phyloP scores from a whole-genome alignment of 2,888 invertebrate genomes.

The Tubiluchus corallicola region DNA sequence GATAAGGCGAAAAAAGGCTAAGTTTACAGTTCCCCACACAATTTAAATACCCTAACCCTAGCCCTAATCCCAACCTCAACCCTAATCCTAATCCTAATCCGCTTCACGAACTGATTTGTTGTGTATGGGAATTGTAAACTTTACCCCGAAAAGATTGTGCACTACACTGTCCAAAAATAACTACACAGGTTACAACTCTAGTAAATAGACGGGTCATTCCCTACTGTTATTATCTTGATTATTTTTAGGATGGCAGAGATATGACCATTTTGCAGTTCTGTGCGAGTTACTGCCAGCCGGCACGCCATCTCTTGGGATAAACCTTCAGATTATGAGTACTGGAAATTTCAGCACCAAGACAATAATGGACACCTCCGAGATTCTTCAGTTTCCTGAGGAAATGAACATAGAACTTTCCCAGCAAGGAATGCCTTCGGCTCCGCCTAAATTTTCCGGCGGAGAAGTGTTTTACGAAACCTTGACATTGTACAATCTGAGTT shows the following conservation, averaged over 20 bases:
- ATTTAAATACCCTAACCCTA: too few species aligned
- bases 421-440: not conserved
- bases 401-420: not conserved
- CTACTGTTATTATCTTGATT: too few species aligned
- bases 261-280: slow-evolving; percentile 31
- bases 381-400: not conserved
- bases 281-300: slow-evolving; percentile 33
- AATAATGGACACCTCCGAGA: not conserved
- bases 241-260: slow-evolving; percentile 28
- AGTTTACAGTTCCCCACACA: too few species aligned
- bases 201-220: too few species aligned
- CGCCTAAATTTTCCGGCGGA: not conserved
- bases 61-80: too few species aligned
- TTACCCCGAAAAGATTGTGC: too few species aligned
- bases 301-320: slow-evolving; percentile 27
- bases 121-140: too few species aligned
- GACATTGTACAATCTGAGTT: not conserved
- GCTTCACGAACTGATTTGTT: too few species aligned
- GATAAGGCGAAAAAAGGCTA: too few species aligned
- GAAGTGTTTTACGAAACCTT: not conserved
- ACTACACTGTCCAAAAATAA: too few species aligned
- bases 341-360: slow-evolving; percentile 6
- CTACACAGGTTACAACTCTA: too few species aligned
- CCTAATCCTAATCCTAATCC: too few species aligned
- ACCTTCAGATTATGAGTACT: slow-evolving; percentile 8